phyloP scores from a whole-genome alignment of 2,888 invertebrate genomes.

The Polydesmus complanatus region DNA sequence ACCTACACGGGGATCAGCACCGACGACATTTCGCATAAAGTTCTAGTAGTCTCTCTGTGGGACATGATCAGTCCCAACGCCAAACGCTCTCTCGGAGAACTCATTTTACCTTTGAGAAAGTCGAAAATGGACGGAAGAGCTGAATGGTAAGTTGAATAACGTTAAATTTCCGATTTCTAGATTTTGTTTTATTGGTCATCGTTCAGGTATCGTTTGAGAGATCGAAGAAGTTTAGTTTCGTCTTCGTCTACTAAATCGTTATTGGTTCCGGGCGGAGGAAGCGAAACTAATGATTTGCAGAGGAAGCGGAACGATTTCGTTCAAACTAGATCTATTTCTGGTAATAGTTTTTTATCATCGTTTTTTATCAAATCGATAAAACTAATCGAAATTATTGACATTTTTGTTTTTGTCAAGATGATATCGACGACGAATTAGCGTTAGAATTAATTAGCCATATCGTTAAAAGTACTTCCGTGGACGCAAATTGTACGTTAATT shows the following conservation, averaged over 20 bases:
- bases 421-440: conserved; percentile 14
- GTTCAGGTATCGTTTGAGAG: conserved; percentile 8
- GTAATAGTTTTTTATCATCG: not conserved
- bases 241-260: conserved; percentile 11
- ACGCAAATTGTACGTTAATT: conserved; percentile 14
- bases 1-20: conserved; percentile 49
- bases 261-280: not conserved
- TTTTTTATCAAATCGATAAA: not conserved
- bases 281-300: not conserved
- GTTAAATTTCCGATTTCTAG: no score
- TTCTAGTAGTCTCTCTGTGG: conserved; percentile 10
- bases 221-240: conserved; percentile 1
- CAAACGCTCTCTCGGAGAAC: conserved; percentile 12
- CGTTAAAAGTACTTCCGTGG: conserved; percentile 17
- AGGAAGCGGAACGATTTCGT: conserved; percentile 8
- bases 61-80: conserved; percentile 6
- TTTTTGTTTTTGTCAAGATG: conserved; percentile 10
- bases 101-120: conserved; percentile 5
- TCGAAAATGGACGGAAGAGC: conserved; percentile 11
- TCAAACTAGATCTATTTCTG: conserved; percentile 16
- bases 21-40: conserved; percentile 11
- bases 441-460: conserved; percentile 8
- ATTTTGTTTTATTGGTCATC: no score
- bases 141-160: conserved; percentile 8
- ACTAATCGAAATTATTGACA: not conserved